Base-by-base conservation (phyloP, 2,797 vertebrate genomes). In the Octomys mimax region DNA sequence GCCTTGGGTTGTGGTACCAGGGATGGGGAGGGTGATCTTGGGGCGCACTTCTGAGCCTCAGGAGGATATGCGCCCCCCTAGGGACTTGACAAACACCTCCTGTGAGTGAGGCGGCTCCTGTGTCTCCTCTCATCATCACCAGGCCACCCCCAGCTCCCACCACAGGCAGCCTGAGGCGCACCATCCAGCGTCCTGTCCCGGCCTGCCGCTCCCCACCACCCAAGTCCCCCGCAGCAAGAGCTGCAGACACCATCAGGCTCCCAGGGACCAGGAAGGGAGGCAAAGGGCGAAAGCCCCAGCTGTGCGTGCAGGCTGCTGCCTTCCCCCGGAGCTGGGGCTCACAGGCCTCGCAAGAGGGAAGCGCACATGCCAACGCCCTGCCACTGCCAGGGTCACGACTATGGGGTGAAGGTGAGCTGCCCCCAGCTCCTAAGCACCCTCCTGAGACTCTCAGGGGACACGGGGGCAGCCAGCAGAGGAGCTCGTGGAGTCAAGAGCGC, bases 121-220 rank as follows among this genome's bases (percentile, higher is more conserved):
- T 12, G n/a, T 61, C 33, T 70, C n/a, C 0, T 1, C 2, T 6
- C 10, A 57, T 22, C 16, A 28, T 73, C 0, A 4, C 3, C 33
- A 28, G 13, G 7, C 28, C 0, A 4, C 3, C 36, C 5, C 1
- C 52, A 3, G 24, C 21, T 33, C 94, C 22, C 9, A 4, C 0
- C 54, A 31, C 14, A 6, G 1, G 24, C 49, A 73, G 31, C 11
- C n/a, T 0, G 98, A 98, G 5, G 95, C 98, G 24, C 99, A 97
- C 1, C 8, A 98, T 24, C 98, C 99, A n/a, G 98, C 98, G 0
- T 95, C 99, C 36, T 99, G 99, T 99, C 99, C 90, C 98, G 99
- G 0, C 99, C 99, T 0, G 99, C 99, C 82, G 99, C 68, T 98
- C 98, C 49, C 99, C 99, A 96, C 99, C 99, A 1, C 99, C 99